A percentile compares a stretch with the other conserved stretches of the same genome.
These are phyloP conservation scores for Acanthurus lineatus DNA, from an alignment of 2,797 vertebrate species.

Conservation along the genomic window DNA sequence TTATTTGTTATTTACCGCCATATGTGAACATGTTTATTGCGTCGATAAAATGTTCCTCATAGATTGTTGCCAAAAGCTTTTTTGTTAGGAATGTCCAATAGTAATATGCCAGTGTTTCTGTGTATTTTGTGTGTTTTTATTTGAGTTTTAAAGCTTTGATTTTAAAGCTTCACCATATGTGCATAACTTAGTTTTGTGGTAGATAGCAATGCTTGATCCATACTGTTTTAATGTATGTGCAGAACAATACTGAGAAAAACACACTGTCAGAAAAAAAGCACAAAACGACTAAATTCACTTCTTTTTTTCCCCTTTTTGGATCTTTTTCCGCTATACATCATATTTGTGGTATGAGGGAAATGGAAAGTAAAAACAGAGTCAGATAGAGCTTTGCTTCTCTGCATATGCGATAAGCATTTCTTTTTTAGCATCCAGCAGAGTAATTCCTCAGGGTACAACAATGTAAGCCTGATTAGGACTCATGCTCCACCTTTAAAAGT, in stretches of 20 bases:
- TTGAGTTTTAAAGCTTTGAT: constrained; percentile 3
- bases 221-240: constrained; percentile 41
- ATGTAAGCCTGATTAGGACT: constrained; percentile 37
- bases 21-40: constrained; percentile 22
- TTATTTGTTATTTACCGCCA: constrained; percentile 16
- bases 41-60: neutral
- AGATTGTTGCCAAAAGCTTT: constrained; percentile 9
- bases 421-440: constrained; percentile 21
- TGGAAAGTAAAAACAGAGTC: constrained; percentile 1
- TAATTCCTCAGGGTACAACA: constrained; percentile 29
- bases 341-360: constrained; percentile 19
- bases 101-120: neutral
- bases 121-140: constrained; percentile 5
- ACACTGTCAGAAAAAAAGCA: constrained; percentile 27
- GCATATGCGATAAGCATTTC: constrained; percentile 44
- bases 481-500: constrained; percentile 16
- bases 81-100: constrained; percentile 9
- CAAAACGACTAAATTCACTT: constrained; percentile 10
- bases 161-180: constrained; percentile 25
- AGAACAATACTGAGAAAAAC: constrained; percentile 38
- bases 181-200: constrained; percentile 27
- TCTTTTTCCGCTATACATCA: constrained; percentile 11
- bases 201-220: constrained; percentile 30
- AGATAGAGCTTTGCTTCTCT: constrained; percentile 11
- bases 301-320: neutral